Percentiles rank a stretch among this genome's conserved stretches.
Evolutionary conservation across 2,113 vertebrate genomes (phyloP).

Genomic region (Nothoprocta pentlandii): DNA sequence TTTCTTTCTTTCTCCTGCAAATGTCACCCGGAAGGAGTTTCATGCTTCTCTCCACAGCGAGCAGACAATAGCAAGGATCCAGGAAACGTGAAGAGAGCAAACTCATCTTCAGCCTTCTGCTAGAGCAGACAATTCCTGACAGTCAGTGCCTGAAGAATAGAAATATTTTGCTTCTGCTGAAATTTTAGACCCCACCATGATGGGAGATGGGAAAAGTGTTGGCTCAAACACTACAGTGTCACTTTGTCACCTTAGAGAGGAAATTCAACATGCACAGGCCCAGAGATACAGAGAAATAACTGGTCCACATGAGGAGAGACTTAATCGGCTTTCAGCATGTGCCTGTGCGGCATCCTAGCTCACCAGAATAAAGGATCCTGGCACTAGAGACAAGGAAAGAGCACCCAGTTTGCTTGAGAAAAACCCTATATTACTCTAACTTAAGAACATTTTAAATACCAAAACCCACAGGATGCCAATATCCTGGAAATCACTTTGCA

Average conservation of each 20-base stretch:
- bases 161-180: not conserved
- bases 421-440: not conserved
- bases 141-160: fast-evolving
- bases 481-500: not conserved
- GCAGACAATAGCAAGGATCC: not conserved
- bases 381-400: not conserved
- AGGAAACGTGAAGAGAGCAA: not conserved
- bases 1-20: not conserved
- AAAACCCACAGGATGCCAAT: not conserved
- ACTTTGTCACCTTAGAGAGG: conserved; percentile 21
- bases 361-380: not conserved
- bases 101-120: not conserved
- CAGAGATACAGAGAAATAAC: not conserved
- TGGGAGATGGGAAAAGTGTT: not conserved
- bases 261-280: not conserved
- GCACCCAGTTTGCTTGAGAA: not conserved
- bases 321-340: not conserved
- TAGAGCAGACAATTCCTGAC: not conserved
- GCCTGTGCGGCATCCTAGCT: not conserved
- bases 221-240: not conserved
- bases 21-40: conserved; percentile 58
- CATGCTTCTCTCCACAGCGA: not conserved
- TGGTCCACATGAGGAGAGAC: conserved; percentile 7
- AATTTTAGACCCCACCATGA: not conserved
- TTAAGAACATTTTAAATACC: not conserved